A percentile compares a stretch with the other conserved stretches of the same genome.
Evolutionary conservation across 2,888 invertebrate genomes (phyloP).

Genomic region (Trypoxylon attenuatum): DNA sequence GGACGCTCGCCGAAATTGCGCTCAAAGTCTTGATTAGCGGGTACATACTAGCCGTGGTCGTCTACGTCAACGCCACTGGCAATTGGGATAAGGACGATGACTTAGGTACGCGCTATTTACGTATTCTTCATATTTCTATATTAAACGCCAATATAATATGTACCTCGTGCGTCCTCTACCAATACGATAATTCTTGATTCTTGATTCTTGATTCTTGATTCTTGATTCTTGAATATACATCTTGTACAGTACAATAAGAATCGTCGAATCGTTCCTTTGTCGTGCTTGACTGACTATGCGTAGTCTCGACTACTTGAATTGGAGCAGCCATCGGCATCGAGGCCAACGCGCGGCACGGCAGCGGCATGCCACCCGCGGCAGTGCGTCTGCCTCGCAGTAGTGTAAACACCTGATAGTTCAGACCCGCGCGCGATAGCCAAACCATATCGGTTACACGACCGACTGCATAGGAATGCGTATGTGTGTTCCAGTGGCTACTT

Average conservation of each 20-base stretch:
- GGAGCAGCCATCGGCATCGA: not conserved
- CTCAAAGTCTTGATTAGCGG: slow-evolving; percentile 65
- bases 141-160: too few relatives aligned
- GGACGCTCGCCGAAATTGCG: slow-evolving; percentile 58
- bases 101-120: slow-evolving; percentile 65
- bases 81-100: slow-evolving; percentile 71
- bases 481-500: slow-evolving; percentile 79
- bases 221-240: too few relatives aligned
- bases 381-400: not conserved
- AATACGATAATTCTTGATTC: too few relatives aligned
- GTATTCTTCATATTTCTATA: too few relatives aligned
- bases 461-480: not conserved
- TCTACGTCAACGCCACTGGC: slow-evolving; percentile 65
- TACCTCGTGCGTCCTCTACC: too few relatives aligned
- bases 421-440: not conserved
- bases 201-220: too few relatives aligned
- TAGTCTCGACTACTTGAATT: not conserved
- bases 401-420: not conserved
- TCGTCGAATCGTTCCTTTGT: too few relatives aligned
- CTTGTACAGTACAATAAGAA: too few relatives aligned
- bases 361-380: too few relatives aligned
- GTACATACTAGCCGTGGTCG: slow-evolving; percentile 62
- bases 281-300: not conserved
- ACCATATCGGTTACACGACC: not conserved
- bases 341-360: not conserved